phyloP scores from a whole-genome alignment of 2,797 vertebrate genomes.

The Neosilurus mollespiculum region DNA sequence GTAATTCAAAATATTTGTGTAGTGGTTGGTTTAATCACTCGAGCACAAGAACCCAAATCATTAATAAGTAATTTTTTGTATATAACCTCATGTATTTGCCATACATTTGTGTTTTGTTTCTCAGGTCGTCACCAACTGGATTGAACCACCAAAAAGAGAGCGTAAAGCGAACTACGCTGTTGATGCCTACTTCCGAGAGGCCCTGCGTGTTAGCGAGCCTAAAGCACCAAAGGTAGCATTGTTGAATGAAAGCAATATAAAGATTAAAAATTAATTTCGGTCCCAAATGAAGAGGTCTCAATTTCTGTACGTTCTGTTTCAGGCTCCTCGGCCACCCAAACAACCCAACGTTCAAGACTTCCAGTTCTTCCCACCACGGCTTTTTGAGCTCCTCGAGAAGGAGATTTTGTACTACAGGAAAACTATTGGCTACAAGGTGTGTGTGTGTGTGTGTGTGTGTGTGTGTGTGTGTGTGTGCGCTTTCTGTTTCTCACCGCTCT shows the following conservation, averaged over 20 bases:
- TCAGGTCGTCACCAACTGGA: slow-evolving; percentile 98
- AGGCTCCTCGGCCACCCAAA: slow-evolving; percentile 97
- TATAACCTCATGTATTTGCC: neutral
- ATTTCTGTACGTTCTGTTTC: slow-evolving; percentile 14
- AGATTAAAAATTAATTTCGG: neutral
- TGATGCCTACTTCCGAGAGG: slow-evolving; percentile 97
- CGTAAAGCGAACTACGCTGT: slow-evolving; percentile 98
- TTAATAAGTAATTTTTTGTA: neutral
- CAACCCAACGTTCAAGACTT: slow-evolving; percentile 99
- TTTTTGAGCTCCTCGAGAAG: slow-evolving; percentile 97
- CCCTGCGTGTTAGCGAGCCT: slow-evolving; percentile 95
- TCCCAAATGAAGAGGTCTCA: neutral
- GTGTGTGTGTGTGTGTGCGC: neutral
- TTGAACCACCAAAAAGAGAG: slow-evolving; percentile 96
- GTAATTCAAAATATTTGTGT: neutral
- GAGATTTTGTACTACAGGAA: slow-evolving; percentile 99
- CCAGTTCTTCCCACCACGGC: slow-evolving; percentile 96
- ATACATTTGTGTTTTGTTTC: neutral
- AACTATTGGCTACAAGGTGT: slow-evolving; percentile 98
- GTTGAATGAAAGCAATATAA: too few relatives aligned
- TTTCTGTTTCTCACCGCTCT: neutral
- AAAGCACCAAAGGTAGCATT: slow-evolving; percentile 93
- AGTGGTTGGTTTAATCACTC: neutral
- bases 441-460: neutral
- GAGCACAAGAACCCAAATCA: neutral